Percentiles rank a stretch among this genome's conserved stretches.
Conservation (phyloP, 2,113 vertebrate species). For the Smithornis capensis region DNA sequence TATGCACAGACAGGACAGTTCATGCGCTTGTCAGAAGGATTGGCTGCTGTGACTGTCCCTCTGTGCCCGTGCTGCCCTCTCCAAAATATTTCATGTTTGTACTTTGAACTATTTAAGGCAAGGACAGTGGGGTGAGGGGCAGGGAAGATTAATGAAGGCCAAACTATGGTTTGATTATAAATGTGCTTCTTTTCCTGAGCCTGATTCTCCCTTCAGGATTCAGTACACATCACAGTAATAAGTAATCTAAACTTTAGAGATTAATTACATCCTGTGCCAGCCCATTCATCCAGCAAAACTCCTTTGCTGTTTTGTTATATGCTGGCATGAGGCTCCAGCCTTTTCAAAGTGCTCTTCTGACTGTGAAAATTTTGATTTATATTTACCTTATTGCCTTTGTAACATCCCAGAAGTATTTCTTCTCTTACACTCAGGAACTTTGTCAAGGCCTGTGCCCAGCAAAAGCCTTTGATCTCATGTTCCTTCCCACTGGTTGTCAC, state of each 20-base stretch:
- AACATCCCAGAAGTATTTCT: neutral
- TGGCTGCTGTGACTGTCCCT: neutral
- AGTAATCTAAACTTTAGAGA: slow-evolving; percentile 17
- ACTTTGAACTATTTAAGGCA: neutral
- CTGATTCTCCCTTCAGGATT: neutral
- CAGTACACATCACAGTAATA: neutral
- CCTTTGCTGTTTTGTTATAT: neutral
- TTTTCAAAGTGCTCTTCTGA: neutral
- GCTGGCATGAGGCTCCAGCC: neutral
- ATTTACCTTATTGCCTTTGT: neutral
- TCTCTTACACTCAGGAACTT: neutral
- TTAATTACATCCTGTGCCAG: neutral
- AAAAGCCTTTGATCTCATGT: neutral
- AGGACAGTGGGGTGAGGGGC: neutral
- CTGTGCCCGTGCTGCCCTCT: neutral
- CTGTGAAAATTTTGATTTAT: neutral
- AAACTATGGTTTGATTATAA: neutral
- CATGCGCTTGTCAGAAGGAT: neutral
- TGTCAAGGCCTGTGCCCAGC: neutral
- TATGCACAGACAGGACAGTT: accelerated
- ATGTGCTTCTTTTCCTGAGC: neutral
- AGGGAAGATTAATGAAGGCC: neutral
- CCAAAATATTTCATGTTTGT: neutral
- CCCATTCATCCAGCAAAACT: slow-evolving; percentile 5
- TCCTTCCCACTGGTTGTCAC: neutral